Conservation (phyloP, 1,140 invertebrate species). For the Thrips palmi region DNA sequence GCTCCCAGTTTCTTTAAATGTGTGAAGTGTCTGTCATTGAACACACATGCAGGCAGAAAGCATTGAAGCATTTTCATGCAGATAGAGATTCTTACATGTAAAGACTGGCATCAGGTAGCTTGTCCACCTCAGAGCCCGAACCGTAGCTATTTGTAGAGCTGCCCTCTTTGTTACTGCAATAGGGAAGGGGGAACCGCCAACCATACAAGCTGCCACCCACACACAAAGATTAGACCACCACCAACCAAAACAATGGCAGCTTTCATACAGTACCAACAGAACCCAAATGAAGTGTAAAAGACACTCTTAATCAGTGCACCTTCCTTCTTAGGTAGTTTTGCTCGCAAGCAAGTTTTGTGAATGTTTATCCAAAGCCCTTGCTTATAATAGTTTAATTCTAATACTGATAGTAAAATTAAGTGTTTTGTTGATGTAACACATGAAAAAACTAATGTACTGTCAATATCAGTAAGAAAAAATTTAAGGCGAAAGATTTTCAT, state of each 20-base stretch:
- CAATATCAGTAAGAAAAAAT: background rate
- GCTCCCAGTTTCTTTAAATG: background rate
- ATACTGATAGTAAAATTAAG: background rate
- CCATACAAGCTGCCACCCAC: conserved; percentile 65
- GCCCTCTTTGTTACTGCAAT: conserved; percentile 49
- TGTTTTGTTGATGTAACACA: background rate
- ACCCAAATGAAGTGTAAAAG: background rate
- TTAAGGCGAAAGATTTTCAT: background rate
- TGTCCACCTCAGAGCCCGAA: conserved; percentile 51
- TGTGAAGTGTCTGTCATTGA: background rate
- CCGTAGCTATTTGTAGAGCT: conserved; percentile 40
- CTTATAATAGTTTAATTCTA: too few species aligned
- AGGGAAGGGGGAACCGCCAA: conserved; percentile 82
- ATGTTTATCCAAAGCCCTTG: too few species aligned
- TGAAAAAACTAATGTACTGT: background rate
- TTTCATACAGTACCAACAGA: background rate
- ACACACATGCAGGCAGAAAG: background rate
- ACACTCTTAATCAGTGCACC: background rate
- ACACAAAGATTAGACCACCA: conserved; percentile 19
- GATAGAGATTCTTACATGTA: conserved; percentile 35
- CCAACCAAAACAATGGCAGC: conserved; percentile 1
- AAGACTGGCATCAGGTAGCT: conserved; percentile 46
- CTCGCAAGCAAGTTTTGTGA: too few species aligned
- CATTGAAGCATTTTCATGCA: background rate
- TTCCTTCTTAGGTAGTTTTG: background rate